Evolutionary conservation across 2,797 vertebrate genomes (phyloP), one percentile per base, ranked within the genome.

Genomic region (Myripristis jacobus): DNA sequence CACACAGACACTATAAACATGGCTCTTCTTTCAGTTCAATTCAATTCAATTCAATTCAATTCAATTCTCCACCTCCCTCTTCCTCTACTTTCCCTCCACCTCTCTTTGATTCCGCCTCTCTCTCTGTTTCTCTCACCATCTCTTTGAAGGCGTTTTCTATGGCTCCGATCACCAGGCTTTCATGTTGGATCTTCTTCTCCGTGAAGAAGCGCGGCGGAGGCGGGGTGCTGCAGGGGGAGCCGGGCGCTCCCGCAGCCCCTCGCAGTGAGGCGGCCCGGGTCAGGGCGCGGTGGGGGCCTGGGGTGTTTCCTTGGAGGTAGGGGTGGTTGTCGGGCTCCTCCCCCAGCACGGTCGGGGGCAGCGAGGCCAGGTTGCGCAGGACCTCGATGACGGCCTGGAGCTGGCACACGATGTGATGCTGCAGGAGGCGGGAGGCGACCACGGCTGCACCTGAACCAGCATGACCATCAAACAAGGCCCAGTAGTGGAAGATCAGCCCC

Each of bases 61-160:
- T n/a, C n/a, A n/a, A n/a, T n/a, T n/a, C 6, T 36, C 34, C 8
- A 36, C 34, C 34, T 36, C 29, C 29, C 29, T 31, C 29, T 4
- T 8, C 29, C 8, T 31, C 29, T 31, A 4, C 8, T 31, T 8
- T 31, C 8, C 29, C 29, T 31, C 29, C 29, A 8, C 29, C 29
- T 31, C 29, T 31, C 29, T 31, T 31, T 31, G 4, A 31, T 31
- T 8, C 29, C 8, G 29, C 29, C 18, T 47, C 18, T 19, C 18
- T 19, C 2, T 53, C 31, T 19, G 15, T 34, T 18, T 19, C 29
- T 43, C 96, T 82, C 93, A 99, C 97, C 97, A 99, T 99, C 76
- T 97, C 96, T 88, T 94, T 97, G 91, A 98, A 99, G 1, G 97
- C 97, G 36, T 96, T 97, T 92, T 99, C 97, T 31, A 99, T 94